phyloP scores from a whole-genome alignment of 2,113 vertebrate species.

The Acinonyx jubatus region DNA sequence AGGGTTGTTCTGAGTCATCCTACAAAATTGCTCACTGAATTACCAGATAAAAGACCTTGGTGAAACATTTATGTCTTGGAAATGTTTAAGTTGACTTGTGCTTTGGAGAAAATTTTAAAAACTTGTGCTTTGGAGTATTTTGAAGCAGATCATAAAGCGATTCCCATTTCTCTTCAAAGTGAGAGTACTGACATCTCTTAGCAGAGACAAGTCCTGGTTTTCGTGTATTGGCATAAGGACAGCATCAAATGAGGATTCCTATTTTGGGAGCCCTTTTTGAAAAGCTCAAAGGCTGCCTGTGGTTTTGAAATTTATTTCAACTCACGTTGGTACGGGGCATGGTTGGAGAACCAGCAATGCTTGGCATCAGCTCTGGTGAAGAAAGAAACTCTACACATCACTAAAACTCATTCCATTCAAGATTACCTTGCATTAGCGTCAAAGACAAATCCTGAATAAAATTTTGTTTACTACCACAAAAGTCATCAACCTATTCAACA shows the following conservation, averaged over 20 bases:
- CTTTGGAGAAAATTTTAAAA: neutral
- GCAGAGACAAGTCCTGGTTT: neutral
- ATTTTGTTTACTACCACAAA: neutral
- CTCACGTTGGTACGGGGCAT: neutral
- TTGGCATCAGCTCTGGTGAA: neutral
- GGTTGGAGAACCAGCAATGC: neutral
- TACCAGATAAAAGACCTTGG: neutral
- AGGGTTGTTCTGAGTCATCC: neutral
- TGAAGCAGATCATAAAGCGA: neutral
- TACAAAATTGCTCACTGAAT: neutral
- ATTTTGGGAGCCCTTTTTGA: neutral
- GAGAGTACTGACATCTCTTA: neutral
- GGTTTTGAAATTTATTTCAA: conserved; percentile 24
- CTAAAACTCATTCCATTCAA: neutral
- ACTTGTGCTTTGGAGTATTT: neutral
- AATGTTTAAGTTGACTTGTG: neutral
- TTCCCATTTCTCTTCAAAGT: neutral
- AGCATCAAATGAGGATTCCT: neutral
- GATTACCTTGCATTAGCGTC: neutral
- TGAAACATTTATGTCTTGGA: neutral
- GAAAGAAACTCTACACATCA: neutral
- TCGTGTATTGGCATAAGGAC: neutral
- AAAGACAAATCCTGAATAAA: neutral
- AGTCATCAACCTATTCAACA: neutral
- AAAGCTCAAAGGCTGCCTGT: neutral